Evolutionary conservation across 2,113 vertebrate species (phyloP).

Genomic region (Galemys pyrenaicus): DNA sequence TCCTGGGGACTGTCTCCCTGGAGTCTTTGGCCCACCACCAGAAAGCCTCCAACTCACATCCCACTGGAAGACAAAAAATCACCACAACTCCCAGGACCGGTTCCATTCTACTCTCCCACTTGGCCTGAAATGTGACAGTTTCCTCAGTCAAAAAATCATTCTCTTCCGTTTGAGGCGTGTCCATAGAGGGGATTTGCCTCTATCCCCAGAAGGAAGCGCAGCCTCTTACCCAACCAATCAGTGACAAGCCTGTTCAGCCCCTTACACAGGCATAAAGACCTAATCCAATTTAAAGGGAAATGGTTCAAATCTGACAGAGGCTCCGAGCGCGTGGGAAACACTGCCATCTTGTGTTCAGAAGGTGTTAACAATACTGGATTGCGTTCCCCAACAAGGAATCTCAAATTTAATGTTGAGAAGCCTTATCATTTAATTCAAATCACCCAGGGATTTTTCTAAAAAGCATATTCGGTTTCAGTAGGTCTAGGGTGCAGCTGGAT

Average conservation of each 20-base stretch:
- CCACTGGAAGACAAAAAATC: conserved; percentile 10
- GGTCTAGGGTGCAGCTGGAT: not conserved
- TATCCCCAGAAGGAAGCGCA: not conserved
- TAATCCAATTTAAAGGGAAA: not conserved
- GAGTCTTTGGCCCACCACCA: not conserved
- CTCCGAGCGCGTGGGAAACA: not conserved
- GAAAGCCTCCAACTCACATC: conserved; percentile 16
- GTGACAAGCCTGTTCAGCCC: not conserved
- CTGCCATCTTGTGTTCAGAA: conserved; percentile 26
- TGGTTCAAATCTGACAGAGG: not conserved
- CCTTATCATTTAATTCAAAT: not conserved
- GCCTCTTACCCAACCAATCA: not conserved
- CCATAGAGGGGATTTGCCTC: not conserved
- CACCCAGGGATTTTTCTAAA: not conserved
- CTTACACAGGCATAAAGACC: not conserved
- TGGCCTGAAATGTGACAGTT: not conserved
- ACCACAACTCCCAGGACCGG: not conserved
- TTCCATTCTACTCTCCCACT: not conserved
- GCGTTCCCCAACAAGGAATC: not conserved
- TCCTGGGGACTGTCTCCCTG: not conserved
- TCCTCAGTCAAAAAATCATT: not conserved
- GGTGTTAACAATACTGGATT: not conserved
- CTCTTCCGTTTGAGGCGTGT: not conserved
- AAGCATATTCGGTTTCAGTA: not conserved
- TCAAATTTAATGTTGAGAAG: not conserved